Evolutionary conservation across 1,140 invertebrate species (phyloP).

Genomic region (Palaemon carinicauda): DNA sequence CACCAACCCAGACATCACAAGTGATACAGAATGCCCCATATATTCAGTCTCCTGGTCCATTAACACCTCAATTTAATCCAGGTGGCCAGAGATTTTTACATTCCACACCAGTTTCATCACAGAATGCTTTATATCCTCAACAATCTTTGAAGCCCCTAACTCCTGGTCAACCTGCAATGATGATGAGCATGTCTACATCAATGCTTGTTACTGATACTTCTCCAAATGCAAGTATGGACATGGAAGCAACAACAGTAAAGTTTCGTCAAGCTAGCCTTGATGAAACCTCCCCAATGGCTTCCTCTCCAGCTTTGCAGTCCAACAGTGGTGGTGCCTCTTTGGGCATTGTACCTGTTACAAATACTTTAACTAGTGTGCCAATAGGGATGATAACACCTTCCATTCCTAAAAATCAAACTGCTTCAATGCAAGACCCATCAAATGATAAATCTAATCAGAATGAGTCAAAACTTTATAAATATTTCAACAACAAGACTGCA

Average conservation of each 20-base stretch:
- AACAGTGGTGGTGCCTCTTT: conserved; percentile 15
- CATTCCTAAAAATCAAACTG: background rate
- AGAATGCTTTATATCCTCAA: background rate
- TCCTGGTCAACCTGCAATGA: conserved; percentile 47
- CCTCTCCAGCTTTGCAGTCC: background rate
- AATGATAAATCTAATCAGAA: conserved; percentile 25
- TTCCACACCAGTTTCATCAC: background rate
- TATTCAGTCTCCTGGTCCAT: conserved; percentile 26
- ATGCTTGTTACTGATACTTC: conserved; percentile 42
- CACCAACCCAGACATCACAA: background rate
- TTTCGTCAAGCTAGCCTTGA: conserved; percentile 42
- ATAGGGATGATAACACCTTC: conserved; percentile 1
- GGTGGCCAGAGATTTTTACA: background rate
- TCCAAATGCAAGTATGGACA: conserved; percentile 38
- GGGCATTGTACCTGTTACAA: conserved; percentile 20
- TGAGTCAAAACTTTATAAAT: conserved; percentile 50
- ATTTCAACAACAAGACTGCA: conserved; percentile 29
- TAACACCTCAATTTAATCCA: conserved; percentile 31
- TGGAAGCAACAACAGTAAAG: conserved; percentile 44
- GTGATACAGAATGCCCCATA: background rate
- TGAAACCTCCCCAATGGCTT: background rate
- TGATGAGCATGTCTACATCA: conserved; percentile 54
- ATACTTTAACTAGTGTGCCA: background rate
- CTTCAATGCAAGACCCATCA: conserved; percentile 9
- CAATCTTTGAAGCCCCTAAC: background rate